phyloP scores from a whole-genome alignment of 2,113 vertebrate genomes.

The Sinocyclocheilus rhinocerous region DNA sequence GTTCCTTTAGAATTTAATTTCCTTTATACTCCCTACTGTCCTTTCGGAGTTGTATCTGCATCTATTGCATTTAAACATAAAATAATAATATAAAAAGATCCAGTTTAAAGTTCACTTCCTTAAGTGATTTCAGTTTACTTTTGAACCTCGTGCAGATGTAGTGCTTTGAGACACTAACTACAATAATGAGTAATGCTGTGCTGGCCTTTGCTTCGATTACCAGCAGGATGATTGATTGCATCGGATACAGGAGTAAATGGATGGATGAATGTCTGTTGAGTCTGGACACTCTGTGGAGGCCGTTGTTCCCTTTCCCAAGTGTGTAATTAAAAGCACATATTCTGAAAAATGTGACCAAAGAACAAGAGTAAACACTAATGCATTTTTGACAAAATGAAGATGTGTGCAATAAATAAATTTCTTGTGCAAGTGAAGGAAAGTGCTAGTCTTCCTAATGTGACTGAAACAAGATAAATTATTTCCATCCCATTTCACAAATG shows the following conservation, averaged over 20 bases:
- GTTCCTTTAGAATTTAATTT: background rate
- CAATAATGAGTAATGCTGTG: constrained; percentile 51
- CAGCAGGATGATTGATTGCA: constrained; percentile 71
- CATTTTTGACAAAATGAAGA: background rate
- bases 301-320: constrained; percentile 51
- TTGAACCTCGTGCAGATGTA: background rate
- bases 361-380: constrained; percentile 37
- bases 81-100: no score
- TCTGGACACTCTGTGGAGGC: constrained; percentile 44
- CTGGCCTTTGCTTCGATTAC: constrained; percentile 55
- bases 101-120: background rate
- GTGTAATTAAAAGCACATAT: constrained; percentile 55
- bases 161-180: constrained; percentile 51
- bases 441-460: constrained; percentile 45
- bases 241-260: constrained; percentile 58
- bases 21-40: background rate
- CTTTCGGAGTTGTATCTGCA: background rate
- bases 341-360: constrained; percentile 66
- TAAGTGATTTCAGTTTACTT: background rate
- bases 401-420: constrained; percentile 30
- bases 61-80: background rate
- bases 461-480: constrained; percentile 61
- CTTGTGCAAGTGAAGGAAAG: constrained; percentile 55
- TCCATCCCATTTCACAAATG: constrained; percentile 49
- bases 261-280: constrained; percentile 60